Conservation (phyloP, 64 coral and sea anemone species). For the Pocillopora damicornis region DNA sequence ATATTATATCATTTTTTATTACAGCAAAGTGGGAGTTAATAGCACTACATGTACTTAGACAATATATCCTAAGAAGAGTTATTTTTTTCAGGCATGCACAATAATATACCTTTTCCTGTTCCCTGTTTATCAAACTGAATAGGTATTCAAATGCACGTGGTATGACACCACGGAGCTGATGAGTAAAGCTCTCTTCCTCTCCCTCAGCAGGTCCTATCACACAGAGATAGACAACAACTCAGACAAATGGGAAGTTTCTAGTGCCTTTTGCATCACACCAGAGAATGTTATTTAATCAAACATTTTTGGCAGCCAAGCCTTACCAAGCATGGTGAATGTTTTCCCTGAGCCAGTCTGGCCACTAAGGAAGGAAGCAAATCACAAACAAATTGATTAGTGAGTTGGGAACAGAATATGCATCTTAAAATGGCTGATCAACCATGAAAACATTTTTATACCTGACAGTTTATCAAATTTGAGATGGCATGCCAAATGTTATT, state of each 20-base stretch:
- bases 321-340: conserved; percentile 98
- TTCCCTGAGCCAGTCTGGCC: conserved; percentile 98
- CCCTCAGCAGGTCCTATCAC: conserved; percentile 78
- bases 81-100: neutral
- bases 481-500: too few species aligned
- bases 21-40: too few species aligned
- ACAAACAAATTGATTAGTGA: too few species aligned
- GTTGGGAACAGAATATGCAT: neutral
- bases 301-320: neutral
- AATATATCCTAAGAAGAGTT: neutral
- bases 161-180: conserved; percentile 96
- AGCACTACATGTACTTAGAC: too few species aligned
- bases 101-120: conserved; percentile 86
- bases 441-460: too few species aligned
- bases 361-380: conserved; percentile 44
- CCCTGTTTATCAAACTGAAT: conserved; percentile 95
- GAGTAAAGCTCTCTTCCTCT: conserved; percentile 83
- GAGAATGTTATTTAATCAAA: neutral
- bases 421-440: neutral
- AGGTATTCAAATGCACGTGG: conserved; percentile 97
- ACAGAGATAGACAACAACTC: neutral
- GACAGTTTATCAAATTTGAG: too few species aligned
- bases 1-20: too few species aligned
- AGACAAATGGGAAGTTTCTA: neutral
- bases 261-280: neutral